These are phyloP conservation scores for Choloepus didactylus DNA, from an alignment of 2,797 vertebrate genomes.

Conservation along the genomic window DNA sequence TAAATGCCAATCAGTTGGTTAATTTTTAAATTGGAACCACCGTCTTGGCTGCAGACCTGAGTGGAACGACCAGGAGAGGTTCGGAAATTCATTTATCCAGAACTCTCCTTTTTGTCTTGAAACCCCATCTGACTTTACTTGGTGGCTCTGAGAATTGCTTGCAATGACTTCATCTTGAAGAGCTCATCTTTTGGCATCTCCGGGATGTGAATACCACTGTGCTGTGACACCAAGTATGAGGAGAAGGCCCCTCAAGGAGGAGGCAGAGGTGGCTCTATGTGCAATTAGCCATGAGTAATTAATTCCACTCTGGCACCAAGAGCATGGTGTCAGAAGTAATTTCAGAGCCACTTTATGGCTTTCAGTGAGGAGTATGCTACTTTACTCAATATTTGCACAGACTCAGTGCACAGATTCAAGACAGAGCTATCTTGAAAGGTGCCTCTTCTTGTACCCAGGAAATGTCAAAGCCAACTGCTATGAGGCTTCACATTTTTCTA, in stretches of 20 bases:
- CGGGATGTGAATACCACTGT: neutral
- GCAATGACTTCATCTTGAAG: slow-evolving; percentile 50
- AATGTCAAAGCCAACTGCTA: neutral
- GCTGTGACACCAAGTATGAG: neutral
- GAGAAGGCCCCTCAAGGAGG: neutral
- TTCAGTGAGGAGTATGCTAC: neutral
- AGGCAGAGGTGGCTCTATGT: slow-evolving; percentile 4
- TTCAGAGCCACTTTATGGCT: neutral
- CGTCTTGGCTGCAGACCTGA: neutral
- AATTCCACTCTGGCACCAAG: neutral
- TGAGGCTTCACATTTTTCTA: neutral
- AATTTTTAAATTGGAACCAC: slow-evolving; percentile 63
- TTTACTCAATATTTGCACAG: neutral
- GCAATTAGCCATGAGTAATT: neutral
- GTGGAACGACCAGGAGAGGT: slow-evolving; percentile 1
- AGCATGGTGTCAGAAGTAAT: neutral
- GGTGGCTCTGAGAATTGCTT: slow-evolving; percentile 44
- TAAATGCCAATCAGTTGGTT: slow-evolving; percentile 57
- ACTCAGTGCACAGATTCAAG: neutral
- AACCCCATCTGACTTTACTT: neutral
- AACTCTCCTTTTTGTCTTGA: slow-evolving; percentile 19
- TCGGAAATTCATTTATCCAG: neutral
- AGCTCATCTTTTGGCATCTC: slow-evolving; percentile 36
- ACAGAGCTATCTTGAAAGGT: neutral
- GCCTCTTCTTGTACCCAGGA: neutral